Conservation (phyloP, 2,888 invertebrate genomes). For the Linnaemya tessellans region DNA sequence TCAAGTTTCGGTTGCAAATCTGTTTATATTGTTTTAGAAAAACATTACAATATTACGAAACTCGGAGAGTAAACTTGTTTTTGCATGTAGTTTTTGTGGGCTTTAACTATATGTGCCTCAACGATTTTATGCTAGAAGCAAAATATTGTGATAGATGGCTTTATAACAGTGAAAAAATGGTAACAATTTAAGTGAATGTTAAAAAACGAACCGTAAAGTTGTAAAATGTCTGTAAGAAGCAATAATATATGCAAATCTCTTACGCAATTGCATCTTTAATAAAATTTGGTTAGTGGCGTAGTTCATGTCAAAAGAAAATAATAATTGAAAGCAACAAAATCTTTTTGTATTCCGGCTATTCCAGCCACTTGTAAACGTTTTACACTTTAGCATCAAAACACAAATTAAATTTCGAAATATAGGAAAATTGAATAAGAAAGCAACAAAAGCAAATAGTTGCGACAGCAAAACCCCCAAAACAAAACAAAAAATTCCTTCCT, state of each 20-base stretch:
- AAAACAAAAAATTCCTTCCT: slow-evolving; percentile 29
- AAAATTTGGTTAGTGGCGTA: slow-evolving; percentile 59
- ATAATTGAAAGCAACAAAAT: slow-evolving; percentile 24
- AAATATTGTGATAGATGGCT: slow-evolving; percentile 67
- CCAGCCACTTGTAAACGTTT: slow-evolving; percentile 61
- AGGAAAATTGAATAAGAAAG: slow-evolving; percentile 63
- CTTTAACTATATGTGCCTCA: neutral
- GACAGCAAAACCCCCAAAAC: neutral
- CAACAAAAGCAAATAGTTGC: slow-evolving; percentile 15
- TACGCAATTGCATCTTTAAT: slow-evolving; percentile 32
- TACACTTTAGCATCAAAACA: slow-evolving; percentile 61
- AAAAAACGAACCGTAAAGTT: slow-evolving; percentile 22
- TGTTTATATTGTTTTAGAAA: neutral
- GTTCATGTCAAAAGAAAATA: slow-evolving; percentile 28
- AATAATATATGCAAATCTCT: slow-evolving; percentile 6
- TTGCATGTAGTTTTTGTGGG: slow-evolving; percentile 4
- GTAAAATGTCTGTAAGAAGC: neutral
- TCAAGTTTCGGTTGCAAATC: neutral
- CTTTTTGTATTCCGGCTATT: slow-evolving; percentile 33
- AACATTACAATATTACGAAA: neutral
- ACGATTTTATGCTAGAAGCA: slow-evolving; percentile 15
- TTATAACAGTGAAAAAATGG: slow-evolving; percentile 62
- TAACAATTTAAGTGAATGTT: slow-evolving; percentile 67
- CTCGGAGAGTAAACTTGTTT: slow-evolving; percentile 38
- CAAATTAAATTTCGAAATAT: slow-evolving; percentile 63